A percentile compares a stretch with the other conserved stretches of the same genome.
These are phyloP conservation scores for Leiothrix lutea DNA, from an alignment of 2,113 vertebrate species.

Conservation along the genomic window DNA sequence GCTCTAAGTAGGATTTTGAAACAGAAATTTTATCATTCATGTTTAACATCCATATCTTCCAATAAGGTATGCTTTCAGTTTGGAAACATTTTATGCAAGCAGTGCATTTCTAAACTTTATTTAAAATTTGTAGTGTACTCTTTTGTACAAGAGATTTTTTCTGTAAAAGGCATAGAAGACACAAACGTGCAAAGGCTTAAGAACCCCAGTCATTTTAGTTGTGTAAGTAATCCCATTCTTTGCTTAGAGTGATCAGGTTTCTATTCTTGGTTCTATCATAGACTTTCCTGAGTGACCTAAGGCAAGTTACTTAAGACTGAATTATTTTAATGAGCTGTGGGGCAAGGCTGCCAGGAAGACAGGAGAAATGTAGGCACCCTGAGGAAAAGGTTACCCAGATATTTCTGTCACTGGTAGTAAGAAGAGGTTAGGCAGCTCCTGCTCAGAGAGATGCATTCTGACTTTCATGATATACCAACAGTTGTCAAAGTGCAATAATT, in stretches of 20 bases:
- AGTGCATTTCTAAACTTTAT: slow-evolving; percentile 15
- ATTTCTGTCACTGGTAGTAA: not conserved
- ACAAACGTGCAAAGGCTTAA: slow-evolving; percentile 34
- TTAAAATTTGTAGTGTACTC: not conserved
- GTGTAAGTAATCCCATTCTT: slow-evolving; percentile 61
- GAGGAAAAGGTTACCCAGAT: not conserved
- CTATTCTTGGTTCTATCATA: slow-evolving; percentile 53
- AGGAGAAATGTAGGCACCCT: not conserved
- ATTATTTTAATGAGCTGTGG: slow-evolving; percentile 48
- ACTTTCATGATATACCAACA: not conserved
- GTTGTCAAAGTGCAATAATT: not conserved
- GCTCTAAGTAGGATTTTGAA: slow-evolving; percentile 46
- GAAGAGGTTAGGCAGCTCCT: not conserved
- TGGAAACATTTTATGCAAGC: not conserved
- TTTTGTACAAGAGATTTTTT: not conserved
- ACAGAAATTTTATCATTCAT: not conserved
- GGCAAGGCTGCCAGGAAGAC: not conserved
- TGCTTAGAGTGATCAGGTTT: slow-evolving; percentile 53
- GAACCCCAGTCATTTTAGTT: slow-evolving; percentile 21
- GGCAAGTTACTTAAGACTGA: slow-evolving; percentile 50
- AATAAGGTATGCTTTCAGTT: not conserved
- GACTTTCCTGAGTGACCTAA: slow-evolving; percentile 45
- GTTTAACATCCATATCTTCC: not conserved
- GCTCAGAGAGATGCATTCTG: not conserved
- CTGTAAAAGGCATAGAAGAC: not conserved